These are phyloP conservation scores for Ostrea denselamellosa DNA, from an alignment of 1,140 invertebrate genomes.

Conservation along the genomic window DNA sequence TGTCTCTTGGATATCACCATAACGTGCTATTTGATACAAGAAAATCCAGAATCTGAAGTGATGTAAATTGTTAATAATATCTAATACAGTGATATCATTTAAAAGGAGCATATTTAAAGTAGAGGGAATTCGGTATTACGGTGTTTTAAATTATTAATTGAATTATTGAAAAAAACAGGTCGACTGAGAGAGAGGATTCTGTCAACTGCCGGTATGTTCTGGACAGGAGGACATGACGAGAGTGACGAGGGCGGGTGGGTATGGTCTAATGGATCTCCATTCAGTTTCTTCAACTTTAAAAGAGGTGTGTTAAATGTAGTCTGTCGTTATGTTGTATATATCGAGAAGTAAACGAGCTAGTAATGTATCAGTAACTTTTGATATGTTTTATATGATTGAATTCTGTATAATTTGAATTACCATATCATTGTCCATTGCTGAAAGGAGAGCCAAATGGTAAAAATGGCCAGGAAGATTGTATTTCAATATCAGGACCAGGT, in stretches of 20 bases:
- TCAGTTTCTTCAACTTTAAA: slow-evolving; percentile 65
- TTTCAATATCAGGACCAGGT: slow-evolving; percentile 25
- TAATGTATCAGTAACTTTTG: no score
- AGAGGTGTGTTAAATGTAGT: slow-evolving; percentile 44
- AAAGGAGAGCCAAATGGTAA: slow-evolving; percentile 58
- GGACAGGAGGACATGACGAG: slow-evolving; percentile 56
- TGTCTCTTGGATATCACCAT: no score
- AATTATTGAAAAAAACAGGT: neutral
- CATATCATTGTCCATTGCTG: neutral
- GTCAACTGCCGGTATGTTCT: slow-evolving; percentile 14
- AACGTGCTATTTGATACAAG: no score
- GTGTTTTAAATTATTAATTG: no score
- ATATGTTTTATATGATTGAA: no score
- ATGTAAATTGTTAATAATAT: no score
- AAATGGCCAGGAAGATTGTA: slow-evolving; percentile 57
- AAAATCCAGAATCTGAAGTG: no score
- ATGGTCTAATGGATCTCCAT: slow-evolving; percentile 70
- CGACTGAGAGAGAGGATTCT: neutral
- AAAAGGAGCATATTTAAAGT: no score
- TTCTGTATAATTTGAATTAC: neutral
- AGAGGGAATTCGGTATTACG: no score
- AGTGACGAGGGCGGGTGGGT: slow-evolving; percentile 57
- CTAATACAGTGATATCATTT: no score
- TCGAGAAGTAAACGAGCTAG: no score
- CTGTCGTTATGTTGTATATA: no score